Evolutionary conservation across 2,888 invertebrate genomes (phyloP).

Genomic region (Melanostoma mellinum): DNA sequence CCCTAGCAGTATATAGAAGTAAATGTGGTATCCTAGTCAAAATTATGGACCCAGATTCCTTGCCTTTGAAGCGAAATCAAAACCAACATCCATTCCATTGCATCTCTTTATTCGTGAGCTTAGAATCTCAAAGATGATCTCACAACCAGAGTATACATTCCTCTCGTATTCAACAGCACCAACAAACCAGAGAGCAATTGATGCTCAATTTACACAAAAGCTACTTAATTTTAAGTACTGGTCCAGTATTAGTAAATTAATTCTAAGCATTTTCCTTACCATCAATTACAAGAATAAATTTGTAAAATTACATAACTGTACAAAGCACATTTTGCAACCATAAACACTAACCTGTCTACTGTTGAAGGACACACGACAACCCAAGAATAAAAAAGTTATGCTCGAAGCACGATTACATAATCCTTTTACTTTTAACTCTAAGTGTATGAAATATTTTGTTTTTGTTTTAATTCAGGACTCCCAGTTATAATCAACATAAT

Average conservation of each 20-base stretch:
- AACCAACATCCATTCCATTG: conserved; percentile 22
- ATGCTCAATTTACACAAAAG: conserved; percentile 47
- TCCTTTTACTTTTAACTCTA: conserved; percentile 20
- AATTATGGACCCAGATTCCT: conserved; percentile 74
- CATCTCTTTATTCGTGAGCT: conserved; percentile 31
- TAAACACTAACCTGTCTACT: conserved; percentile 16
- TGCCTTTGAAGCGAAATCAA: conserved; percentile 38
- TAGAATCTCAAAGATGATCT: conserved; percentile 56
- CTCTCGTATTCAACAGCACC: conserved; percentile 9
- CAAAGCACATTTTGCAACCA: conserved; percentile 47
- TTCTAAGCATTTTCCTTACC: background rate
- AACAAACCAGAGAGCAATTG: conserved; percentile 41
- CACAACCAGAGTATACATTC: conserved; percentile 39
- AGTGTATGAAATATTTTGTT: conserved; percentile 6
- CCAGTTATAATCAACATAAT: conserved; percentile 31
- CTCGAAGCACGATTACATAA: conserved; percentile 53
- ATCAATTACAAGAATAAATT: conserved; percentile 15
- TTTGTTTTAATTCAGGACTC: conserved; percentile 24
- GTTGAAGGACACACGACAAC: conserved; percentile 5
- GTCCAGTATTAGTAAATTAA: conserved; percentile 67
- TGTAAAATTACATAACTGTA: conserved; percentile 48
- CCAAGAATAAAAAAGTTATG: conserved; percentile 32
- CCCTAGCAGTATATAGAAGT: conserved; percentile 28
- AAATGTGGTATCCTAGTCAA: conserved; percentile 79
- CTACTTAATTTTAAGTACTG: conserved; percentile 59